Evolutionary conservation across 2,797 vertebrate genomes (phyloP).

Genomic region (Vespertilio murinus): DNA sequence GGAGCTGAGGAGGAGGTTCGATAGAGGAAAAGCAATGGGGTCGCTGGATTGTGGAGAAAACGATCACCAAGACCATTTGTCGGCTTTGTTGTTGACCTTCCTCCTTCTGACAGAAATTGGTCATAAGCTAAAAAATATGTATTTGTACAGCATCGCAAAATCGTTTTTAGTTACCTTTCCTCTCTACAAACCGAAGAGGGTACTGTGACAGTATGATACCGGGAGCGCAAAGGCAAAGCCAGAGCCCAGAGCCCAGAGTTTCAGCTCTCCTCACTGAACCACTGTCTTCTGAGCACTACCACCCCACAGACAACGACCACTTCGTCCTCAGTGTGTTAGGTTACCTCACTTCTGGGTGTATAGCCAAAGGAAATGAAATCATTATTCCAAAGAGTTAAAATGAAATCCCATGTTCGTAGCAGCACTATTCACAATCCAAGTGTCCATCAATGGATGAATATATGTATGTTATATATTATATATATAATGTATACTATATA

Average conservation of each 20-base stretch:
- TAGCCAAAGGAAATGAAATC: background rate
- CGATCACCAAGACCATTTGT: background rate
- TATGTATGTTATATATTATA: no score
- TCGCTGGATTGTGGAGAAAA: background rate
- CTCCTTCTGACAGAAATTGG: background rate
- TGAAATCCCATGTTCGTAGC: background rate
- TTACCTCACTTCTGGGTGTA: background rate
- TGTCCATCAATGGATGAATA: background rate
- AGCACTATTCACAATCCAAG: background rate
- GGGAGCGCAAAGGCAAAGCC: background rate
- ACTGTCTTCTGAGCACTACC: background rate
- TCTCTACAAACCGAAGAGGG: background rate
- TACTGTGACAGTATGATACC: background rate
- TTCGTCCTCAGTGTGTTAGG: background rate
- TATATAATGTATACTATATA: no score
- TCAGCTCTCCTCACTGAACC: background rate
- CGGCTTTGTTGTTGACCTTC: background rate
- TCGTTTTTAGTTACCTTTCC: background rate
- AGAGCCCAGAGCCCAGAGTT: background rate
- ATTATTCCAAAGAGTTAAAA: background rate
- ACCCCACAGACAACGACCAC: background rate
- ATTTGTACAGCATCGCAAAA: background rate
- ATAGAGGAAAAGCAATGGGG: background rate
- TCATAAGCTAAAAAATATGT: background rate
- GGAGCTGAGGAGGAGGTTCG: background rate